phyloP scores from a whole-genome alignment of 1,140 invertebrate species.

The Euglossa dilemma region DNA sequence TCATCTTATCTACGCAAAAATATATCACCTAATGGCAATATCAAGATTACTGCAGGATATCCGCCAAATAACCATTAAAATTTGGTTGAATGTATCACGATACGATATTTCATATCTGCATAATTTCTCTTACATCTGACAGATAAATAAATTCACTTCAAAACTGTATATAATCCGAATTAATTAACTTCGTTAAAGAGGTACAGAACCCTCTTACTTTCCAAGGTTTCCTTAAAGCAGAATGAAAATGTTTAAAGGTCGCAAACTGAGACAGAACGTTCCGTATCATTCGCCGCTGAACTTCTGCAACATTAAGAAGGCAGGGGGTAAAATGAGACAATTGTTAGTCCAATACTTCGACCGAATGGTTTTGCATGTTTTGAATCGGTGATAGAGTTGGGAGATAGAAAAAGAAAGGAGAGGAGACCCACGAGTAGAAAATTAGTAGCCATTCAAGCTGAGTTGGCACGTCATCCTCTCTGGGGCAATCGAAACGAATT shows the following conservation, averaged over 20 bases:
- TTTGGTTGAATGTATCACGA: too few relatives aligned
- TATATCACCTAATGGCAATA: too few relatives aligned
- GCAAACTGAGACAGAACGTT: neutral
- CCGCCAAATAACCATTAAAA: too few relatives aligned
- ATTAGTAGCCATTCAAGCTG: conserved; percentile 49
- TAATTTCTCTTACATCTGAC: too few relatives aligned
- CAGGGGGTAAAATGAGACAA: neutral
- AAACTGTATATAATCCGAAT: too few relatives aligned
- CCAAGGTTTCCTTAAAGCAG: neutral
- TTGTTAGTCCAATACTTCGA: neutral
- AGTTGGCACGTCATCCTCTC: conserved; percentile 49
- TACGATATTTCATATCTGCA: too few relatives aligned
- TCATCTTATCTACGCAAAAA: too few relatives aligned
- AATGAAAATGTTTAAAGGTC: neutral
- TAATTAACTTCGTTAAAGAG: neutral
- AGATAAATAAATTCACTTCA: too few relatives aligned
- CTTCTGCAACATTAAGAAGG: neutral
- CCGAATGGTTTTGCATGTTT: conserved; percentile 7
- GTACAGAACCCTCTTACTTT: neutral
- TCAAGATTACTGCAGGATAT: too few relatives aligned
- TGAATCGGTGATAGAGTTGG: neutral
- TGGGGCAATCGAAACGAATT: conserved; percentile 60
- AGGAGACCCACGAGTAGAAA: conserved; percentile 15
- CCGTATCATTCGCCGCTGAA: neutral
- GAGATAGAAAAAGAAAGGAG: neutral